A percentile compares a stretch with the other conserved stretches of the same genome.
These are phyloP conservation scores for Dasysyrphus tricinctus DNA, from an alignment of 2,888 invertebrate genomes.

Conservation along the genomic window DNA sequence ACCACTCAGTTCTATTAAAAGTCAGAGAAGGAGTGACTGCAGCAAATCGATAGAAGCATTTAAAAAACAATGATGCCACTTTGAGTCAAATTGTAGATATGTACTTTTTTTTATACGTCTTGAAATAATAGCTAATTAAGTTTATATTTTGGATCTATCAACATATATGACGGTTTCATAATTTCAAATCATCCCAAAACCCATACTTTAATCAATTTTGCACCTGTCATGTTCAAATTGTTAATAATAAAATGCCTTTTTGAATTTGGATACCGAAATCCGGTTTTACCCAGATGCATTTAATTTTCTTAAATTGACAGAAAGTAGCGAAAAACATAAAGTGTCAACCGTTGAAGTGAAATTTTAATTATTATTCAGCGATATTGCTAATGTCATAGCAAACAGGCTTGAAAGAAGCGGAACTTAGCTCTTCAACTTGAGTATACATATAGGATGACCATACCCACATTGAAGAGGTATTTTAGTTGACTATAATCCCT, in stretches of 20 bases:
- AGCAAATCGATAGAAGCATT: conserved; percentile 21
- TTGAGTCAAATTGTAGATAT: background rate
- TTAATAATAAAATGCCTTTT: too few relatives aligned
- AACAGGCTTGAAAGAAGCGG: background rate
- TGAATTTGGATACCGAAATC: too few relatives aligned
- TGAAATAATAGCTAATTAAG: background rate
- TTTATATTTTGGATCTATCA: too few relatives aligned
- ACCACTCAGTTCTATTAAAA: conserved; percentile 56
- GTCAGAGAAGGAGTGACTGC: conserved; percentile 29
- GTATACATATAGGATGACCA: background rate
- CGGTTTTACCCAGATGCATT: too few relatives aligned
- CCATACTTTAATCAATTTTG: too few relatives aligned
- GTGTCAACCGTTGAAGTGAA: background rate
- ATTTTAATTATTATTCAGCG: conserved; percentile 25
- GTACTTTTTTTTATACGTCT: background rate
- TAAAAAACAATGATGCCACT: conserved; percentile 31
- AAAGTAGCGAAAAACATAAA: background rate
- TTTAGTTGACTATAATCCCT: background rate
- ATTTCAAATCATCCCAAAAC: too few relatives aligned
- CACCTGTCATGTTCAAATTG: too few relatives aligned
- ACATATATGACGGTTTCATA: too few relatives aligned
- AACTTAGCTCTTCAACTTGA: background rate
- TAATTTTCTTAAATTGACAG: background rate
- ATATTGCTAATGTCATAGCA: conserved; percentile 24
- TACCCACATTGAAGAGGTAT: conserved; percentile 8